These are phyloP conservation scores for Nipponia nippon DNA, from an alignment of 2,113 vertebrate genomes.

Conservation along the genomic window DNA sequence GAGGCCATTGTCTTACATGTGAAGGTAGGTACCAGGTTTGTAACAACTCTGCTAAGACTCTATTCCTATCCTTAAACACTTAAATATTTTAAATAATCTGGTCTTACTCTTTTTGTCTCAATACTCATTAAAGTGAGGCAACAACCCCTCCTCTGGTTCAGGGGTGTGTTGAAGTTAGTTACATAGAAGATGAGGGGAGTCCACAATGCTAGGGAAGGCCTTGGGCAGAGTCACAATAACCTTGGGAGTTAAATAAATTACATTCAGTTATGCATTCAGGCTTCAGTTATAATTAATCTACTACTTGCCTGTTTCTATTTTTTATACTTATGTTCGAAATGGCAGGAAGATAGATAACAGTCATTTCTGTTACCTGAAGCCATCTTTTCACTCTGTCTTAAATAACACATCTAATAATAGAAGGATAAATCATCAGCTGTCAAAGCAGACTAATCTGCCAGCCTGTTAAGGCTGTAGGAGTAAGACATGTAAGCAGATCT, in stretches of 20 bases:
- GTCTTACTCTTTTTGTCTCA: background rate
- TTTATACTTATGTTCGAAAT: background rate
- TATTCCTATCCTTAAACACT: background rate
- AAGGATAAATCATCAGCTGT: slow-evolving; percentile 1
- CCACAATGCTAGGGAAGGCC: background rate
- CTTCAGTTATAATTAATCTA: background rate
- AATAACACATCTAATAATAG: background rate
- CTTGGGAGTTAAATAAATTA: background rate
- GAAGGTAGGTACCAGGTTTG: background rate
- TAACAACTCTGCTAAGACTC: background rate
- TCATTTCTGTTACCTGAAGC: background rate
- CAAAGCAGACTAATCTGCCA: background rate
- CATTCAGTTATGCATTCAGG: background rate
- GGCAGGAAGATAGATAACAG: background rate
- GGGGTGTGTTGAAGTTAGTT: background rate
- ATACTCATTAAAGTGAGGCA: background rate
- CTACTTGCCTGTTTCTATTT: background rate
- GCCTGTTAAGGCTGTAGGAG: background rate
- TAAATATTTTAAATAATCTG: background rate
- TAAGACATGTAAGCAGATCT: background rate
- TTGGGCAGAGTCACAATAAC: background rate
- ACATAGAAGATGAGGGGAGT: background rate
- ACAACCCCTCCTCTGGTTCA: background rate
- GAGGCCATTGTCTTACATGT: background rate
- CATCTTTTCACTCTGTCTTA: background rate